A percentile compares a stretch with the other conserved stretches of the same genome.
phyloP scores from a whole-genome alignment of 1,140 invertebrate species.

The Pollicipes pollicipes region DNA sequence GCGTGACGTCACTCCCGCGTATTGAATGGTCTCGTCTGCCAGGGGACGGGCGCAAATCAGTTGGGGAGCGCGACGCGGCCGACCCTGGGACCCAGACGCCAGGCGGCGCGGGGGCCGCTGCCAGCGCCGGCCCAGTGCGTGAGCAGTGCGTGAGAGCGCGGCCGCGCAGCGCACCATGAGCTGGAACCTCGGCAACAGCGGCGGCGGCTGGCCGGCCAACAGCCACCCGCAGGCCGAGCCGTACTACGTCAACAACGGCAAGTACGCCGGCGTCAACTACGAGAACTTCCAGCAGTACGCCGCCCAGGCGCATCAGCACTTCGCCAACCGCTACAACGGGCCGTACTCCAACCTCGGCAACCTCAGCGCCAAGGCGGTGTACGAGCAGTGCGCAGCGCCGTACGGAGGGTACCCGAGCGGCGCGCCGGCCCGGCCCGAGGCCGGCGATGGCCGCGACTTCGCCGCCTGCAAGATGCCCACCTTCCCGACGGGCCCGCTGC shows the following conservation, averaged over 20 bases:
- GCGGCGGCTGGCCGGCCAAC: neutral
- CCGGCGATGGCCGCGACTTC: neutral
- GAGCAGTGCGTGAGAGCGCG: neutral
- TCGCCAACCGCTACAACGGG: neutral
- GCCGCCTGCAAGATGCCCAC: neutral
- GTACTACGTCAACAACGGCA: neutral
- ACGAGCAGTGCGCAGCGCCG: neutral
- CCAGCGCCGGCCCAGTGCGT: too few relatives aligned
- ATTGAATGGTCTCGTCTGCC: neutral
- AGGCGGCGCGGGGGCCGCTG: neutral
- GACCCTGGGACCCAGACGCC: neutral
- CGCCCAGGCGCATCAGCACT: neutral
- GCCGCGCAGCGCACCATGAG: neutral
- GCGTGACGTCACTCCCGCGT: neutral
- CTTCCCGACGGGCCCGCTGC: neutral
- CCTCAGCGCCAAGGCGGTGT: neutral
- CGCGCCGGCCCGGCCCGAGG: neutral
- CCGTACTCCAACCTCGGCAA: neutral
- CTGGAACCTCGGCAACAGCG: neutral
- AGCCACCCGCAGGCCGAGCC: neutral
- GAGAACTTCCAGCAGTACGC: conserved; percentile 1
- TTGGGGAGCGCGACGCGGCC: neutral
- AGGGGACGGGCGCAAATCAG: neutral
- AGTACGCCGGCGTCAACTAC: neutral
- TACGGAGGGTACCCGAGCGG: neutral